Base-by-base conservation (phyloP, 2,113 vertebrate genomes). In the Otis tarda region DNA sequence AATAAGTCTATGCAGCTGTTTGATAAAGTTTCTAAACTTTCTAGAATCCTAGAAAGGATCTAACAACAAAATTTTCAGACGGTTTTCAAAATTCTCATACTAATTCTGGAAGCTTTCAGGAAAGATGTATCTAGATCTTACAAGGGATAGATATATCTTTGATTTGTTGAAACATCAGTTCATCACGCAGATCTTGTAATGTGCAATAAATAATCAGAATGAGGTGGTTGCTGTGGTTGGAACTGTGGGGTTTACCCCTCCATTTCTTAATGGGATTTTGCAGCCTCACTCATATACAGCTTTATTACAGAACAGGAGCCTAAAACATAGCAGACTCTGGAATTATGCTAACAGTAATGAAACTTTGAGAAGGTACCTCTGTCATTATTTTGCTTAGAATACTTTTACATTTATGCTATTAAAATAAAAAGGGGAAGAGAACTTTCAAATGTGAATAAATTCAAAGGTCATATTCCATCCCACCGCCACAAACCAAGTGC, bases 381-480 rank as follows among this genome's bases (percentile, higher is more conserved):
- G 47, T 52, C 7, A 13, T 53, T 91, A 13, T 53, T 91, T 70
- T 90, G 75, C 37, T 67, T 67, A 59, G 30, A 77, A 31, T 70
- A 61, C 75, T 83, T 79, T 82, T 89, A 75, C 30, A 52, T 63
- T 90, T 93, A 28, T 75, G 31, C 64, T 9, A 47, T 86, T 88
- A 77, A 79, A 83, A 74, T n/a, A 77, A 82, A 67, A 77, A 60
- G 60, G 14, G n/a, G 25, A 83, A 69, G 69, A 61, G 47, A 61
- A 9, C 9, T 81, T 95, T 95, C 45, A 86, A 86, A 91, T 75
- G 31, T 55, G 77, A 84, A 89, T 74, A 89, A 75, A 94, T 83
- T 67, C 59, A 97, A 95, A 96, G 93, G 92, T 95, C 79, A 56
- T 68, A 35, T 71, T 92, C 47, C 14, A 37, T 78, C 56, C 63